Base-by-base conservation (phyloP, 2,888 invertebrate species). In the Cryptocephalus primarius region DNA sequence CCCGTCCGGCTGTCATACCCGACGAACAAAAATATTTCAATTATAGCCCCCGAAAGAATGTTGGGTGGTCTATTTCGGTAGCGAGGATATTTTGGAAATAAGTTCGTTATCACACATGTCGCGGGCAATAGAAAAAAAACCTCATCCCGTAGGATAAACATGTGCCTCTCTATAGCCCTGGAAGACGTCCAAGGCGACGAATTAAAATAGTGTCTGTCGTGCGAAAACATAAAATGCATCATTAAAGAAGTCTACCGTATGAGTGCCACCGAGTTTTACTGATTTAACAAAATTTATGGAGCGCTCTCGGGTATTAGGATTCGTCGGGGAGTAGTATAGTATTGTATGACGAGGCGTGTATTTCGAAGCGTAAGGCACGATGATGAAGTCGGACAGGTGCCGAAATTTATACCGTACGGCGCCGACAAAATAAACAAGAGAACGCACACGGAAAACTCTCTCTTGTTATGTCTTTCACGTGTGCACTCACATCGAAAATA, bases 121-220 rank as follows among this genome's bases (percentile, higher is more conserved):
- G 48, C 51, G 51, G 49, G 49, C 49, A 40, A 52, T 22, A 55
- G 47, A 45, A 50, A 55, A 52, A 58, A 52, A 55, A 55, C 52
- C 48, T 34, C 48, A 51, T 51, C 52, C 49, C 55, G 54, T 54
- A 59, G 55, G 55, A 60, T 60, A 64, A 64, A 65, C 65, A 66
- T 64, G 61, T 64, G 62, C 61, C 62, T 57, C 58, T 60, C 59
- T 60, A 49, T 45, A 49, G 52, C 51, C 47, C 43, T 68, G 67
- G 66, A 64, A 53, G 52, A 51, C 52, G 55, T 65, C 68, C 69
- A 69, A 60, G 57, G 60, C 60, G 61, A 64, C 63, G 67, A 68
- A 69, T 69, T 68, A 68, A 69, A 70, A 69, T 70, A 68, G 69
- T 69, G 68, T 70, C 66, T 63, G 68, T 68, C 69, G 69, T 65